Evolutionary conservation across 2,113 vertebrate species (phyloP).

Genomic region (Machaerirhynchus nigripectus): DNA sequence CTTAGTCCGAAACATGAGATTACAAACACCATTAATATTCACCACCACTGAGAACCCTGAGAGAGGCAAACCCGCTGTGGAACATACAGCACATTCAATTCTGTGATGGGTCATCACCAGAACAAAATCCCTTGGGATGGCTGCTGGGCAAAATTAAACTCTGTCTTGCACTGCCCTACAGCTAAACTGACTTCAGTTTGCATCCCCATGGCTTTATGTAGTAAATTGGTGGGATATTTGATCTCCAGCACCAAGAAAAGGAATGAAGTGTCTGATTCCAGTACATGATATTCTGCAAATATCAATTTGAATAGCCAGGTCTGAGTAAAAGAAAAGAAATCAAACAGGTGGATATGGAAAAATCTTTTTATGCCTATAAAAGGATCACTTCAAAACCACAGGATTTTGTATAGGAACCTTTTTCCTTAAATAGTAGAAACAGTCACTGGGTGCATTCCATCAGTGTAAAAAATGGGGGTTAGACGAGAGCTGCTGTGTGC

Average conservation of each 20-base stretch:
- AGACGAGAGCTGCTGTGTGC: neutral
- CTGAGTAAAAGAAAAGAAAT: constrained; percentile 32
- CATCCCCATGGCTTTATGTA: neutral
- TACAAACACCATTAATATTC: neutral
- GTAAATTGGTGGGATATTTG: neutral
- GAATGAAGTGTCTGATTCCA: neutral
- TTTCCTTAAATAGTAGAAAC: constrained; percentile 64
- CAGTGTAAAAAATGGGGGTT: constrained; percentile 13
- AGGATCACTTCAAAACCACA: constrained; percentile 57
- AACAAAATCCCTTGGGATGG: neutral
- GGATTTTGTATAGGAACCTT: constrained; percentile 62
- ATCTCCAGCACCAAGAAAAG: neutral
- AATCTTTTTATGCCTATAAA: constrained; percentile 65
- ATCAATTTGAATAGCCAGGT: neutral
- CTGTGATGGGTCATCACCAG: neutral
- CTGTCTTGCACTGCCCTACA: neutral
- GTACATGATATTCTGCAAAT: neutral
- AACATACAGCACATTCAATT: neutral
- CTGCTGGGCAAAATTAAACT: neutral
- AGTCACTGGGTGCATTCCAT: constrained; percentile 14
- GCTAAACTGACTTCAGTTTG: neutral
- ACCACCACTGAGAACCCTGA: neutral
- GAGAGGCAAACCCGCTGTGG: neutral
- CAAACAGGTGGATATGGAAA: constrained; percentile 48
- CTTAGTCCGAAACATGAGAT: neutral